Evolutionary conservation across 2,888 invertebrate species (phyloP), one percentile per base, ranked within the genome.

Genomic region (Sepioteuthis lessoniana): DNA sequence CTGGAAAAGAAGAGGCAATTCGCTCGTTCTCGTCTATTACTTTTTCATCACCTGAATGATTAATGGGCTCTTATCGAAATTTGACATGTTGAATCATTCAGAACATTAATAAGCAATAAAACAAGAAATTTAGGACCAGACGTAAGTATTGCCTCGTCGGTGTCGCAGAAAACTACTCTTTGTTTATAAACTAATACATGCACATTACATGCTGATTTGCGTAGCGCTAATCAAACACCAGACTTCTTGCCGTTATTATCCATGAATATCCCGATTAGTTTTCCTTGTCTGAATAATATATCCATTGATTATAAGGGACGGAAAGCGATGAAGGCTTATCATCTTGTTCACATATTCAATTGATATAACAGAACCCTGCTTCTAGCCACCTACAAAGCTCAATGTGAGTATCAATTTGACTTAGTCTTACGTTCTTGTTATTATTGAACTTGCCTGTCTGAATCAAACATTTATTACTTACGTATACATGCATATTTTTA

Each of bases 211-310:
- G n/a, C n/a, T n/a, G n/a, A 76, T 76, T 76, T 35, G 35, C 76
- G 8, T 16, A 31, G n/a, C n/a, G 76, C 76, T 76, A 76, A 76
- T 76, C 76, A 55, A 55, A 55, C 25, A 55, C 25, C 25, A 55
- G 55, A 25, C 55, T 25, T 55, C 55, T 55, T 25, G 28, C 55
- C 55, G 55, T 55, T 55, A 55, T 55, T 55, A 76, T 76, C 76
- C n/a, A 76, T 76, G 76, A 76, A 76, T 76, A 76, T 76, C 76
- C 76, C 76, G 35, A 76, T 76, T 76, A 76, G n/a, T n/a, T 76
- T 76, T 35, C 76, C n/a, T n/a, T n/a, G 76, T 76, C 13, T 76
- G n/a, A 76, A 76, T 76, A 76, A 76, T 76, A 35, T 76, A 76
- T 35, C n/a, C 76, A n/a, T 76, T 76, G 76, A 76, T 76, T n/a